phyloP scores from a whole-genome alignment of 2,797 vertebrate genomes.

The Pangasius sanitwongsei region DNA sequence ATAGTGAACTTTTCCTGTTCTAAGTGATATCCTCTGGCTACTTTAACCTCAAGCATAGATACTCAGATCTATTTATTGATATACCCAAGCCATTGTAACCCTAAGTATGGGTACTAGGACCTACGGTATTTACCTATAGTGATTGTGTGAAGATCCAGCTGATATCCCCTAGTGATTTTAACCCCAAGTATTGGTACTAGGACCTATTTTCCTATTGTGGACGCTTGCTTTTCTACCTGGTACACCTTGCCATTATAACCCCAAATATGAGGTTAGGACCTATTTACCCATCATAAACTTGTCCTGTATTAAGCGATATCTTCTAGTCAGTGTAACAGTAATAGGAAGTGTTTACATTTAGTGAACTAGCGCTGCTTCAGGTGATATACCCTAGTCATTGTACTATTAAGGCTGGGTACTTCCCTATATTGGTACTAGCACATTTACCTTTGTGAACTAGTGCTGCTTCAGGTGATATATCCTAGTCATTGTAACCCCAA shows the following conservation, averaged over 20 bases:
- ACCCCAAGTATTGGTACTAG: background rate
- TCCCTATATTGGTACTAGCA: background rate
- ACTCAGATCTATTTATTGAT: too few species aligned
- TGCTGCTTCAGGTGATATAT: background rate
- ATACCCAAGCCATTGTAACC: too few species aligned
- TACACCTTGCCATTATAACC: background rate
- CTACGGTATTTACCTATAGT: background rate
- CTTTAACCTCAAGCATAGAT: too few species aligned
- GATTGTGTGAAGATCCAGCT: background rate
- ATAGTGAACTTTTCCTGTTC: background rate
- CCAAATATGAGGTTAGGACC: background rate
- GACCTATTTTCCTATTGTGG: background rate
- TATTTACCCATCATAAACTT: background rate
- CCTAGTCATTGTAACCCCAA: background rate
- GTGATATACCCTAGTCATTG: background rate
- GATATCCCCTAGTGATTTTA: background rate
- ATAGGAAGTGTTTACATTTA: background rate
- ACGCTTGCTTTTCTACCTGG: background rate
- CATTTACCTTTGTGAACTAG: background rate
- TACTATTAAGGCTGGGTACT: background rate
- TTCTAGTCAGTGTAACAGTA: background rate
- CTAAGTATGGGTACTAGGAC: background rate
- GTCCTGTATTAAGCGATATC: background rate
- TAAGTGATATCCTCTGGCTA: background rate
- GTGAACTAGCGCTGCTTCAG: background rate